Base-by-base conservation (phyloP, 2,113 vertebrate genomes). In the Carassius carassius region DNA sequence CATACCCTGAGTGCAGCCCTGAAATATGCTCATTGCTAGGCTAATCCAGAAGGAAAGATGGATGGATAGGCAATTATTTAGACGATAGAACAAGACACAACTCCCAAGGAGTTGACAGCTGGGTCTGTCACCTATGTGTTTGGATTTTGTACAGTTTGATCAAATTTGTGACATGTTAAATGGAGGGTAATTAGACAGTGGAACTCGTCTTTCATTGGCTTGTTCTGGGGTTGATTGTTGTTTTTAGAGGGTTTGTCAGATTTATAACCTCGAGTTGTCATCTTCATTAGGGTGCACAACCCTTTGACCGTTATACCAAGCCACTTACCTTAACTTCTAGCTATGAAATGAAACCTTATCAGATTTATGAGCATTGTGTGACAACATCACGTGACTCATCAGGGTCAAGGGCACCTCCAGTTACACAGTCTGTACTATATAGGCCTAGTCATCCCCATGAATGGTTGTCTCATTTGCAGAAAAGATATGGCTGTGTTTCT, bases 281-380 rank as follows among this genome's bases (percentile, higher is more conserved):
- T 58, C 29, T 17, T 58, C 25, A 77, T 35, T 58, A 77, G 51
- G 29, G 25, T 58, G 75, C 19, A 77, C n/a, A 51, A 35, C 17
- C 54, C 44, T 16, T 8, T 54, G 49, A 17, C n/a, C 16, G 23
- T 11, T 41, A 16, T 21, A 35, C 17, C 51, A 19, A 37, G 25
- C 8, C 5, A 5, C 75, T 60, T 10, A 35, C 54, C 37, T 41
- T 60, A 60, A 35, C 56, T 62, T 25, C 5, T 9, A 78, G 76
- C 76, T 62, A 37, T 60, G 41, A 62, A 78, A 23, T 41, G 7
- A 78, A 37, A 23, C 11, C 21, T 78, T n/a, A 16, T 78, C 56
- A 62, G 56, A 62, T 78, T 41, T 41, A 78, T 58, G 54, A 16
- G 75, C 35, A 54, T 76, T 54, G 75, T 35, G 75, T 78, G 58